Evolutionary conservation across 2,888 invertebrate species (phyloP).

Genomic region (Cetonia aurata): DNA sequence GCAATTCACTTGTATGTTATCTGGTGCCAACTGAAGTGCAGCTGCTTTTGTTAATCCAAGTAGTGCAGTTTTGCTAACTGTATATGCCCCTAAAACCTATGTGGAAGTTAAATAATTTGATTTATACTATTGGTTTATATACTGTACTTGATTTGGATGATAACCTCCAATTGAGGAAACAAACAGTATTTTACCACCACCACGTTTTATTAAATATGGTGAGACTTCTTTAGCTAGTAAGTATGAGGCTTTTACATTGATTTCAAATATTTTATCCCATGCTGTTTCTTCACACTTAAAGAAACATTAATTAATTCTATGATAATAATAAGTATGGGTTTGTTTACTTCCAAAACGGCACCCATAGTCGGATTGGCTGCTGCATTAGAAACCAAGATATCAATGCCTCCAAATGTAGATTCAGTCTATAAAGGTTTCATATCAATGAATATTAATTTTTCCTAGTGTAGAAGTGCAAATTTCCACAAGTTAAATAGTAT

Average conservation of each 20-base stretch:
- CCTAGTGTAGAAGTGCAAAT: no score
- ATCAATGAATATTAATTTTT: slow-evolving; percentile 8
- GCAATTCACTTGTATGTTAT: slow-evolving; percentile 93
- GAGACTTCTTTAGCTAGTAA: slow-evolving; percentile 89
- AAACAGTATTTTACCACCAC: slow-evolving; percentile 87
- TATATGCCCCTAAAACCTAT: slow-evolving; percentile 89
- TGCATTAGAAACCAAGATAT: slow-evolving; percentile 97
- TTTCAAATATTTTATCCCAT: slow-evolving; percentile 98
- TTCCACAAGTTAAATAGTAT: no score
- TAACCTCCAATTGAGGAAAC: slow-evolving; percentile 91
- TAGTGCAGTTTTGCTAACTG: slow-evolving; percentile 93
- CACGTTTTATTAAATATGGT: slow-evolving; percentile 83
- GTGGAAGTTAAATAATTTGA: slow-evolving; percentile 51
- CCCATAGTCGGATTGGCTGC: slow-evolving; percentile 90
- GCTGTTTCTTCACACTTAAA: slow-evolving; percentile 81
- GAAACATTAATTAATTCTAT: neutral
- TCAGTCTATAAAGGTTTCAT: slow-evolving; percentile 71
- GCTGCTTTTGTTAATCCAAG: slow-evolving; percentile 89
- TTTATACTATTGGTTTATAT: neutral
- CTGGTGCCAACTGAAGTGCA: slow-evolving; percentile 79
- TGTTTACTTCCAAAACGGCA: slow-evolving; percentile 78
- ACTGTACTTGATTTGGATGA: slow-evolving; percentile 77
- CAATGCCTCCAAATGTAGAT: slow-evolving; percentile 85
- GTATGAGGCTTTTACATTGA: slow-evolving; percentile 92
- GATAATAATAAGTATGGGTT: neutral